phyloP scores from a whole-genome alignment of 2,888 invertebrate species.

The Eledona agricola region DNA sequence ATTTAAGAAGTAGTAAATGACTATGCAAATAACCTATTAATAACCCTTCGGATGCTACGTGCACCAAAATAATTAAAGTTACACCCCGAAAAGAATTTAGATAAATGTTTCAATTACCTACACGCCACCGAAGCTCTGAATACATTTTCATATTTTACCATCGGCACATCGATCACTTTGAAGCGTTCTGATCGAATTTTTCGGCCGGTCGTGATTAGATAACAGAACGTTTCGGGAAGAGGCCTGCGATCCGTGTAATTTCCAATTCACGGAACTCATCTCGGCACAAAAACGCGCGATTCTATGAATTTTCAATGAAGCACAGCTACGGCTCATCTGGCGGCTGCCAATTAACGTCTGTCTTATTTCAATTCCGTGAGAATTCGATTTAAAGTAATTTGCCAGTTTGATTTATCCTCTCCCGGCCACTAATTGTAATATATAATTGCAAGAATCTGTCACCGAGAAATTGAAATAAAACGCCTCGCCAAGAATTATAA shows the following conservation, averaged over 20 bases:
- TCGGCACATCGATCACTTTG: constrained; percentile 29
- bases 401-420: constrained; percentile 16
- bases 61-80: constrained; percentile 35
- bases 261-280: constrained; percentile 14
- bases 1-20: constrained; percentile 32
- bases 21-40: constrained; percentile 37
- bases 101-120: constrained; percentile 36
- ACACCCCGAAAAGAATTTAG: constrained; percentile 35
- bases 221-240: constrained; percentile 17
- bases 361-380: constrained; percentile 16
- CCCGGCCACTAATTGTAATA: constrained; percentile 2
- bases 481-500: constrained; percentile 6
- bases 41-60: constrained; percentile 25
- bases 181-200: too few relatives aligned
- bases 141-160: constrained; percentile 37
- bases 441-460: background rate
- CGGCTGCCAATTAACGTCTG: too few relatives aligned
- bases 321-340: too few relatives aligned
- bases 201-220: constrained; percentile 18
- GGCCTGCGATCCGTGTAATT: constrained; percentile 1
- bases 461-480: constrained; percentile 14
- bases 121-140: constrained; percentile 35
- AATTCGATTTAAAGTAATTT: constrained; percentile 16
- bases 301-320: too few relatives aligned
- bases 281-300: too few relatives aligned